Evolutionary conservation across 2,888 invertebrate species (phyloP).

Genomic region (Campoplex capitator): DNA sequence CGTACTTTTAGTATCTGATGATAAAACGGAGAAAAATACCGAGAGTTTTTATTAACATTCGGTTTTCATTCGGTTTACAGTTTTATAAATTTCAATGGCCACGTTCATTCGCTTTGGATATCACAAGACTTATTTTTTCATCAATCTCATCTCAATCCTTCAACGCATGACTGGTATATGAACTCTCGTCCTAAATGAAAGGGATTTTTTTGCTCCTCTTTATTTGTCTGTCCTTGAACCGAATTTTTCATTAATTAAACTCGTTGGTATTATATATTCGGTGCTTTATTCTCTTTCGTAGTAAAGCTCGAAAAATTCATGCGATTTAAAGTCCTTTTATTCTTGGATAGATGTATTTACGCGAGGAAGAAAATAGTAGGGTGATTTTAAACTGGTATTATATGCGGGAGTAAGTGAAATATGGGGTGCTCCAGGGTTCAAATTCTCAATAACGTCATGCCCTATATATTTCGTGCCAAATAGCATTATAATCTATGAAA

Average conservation of each 20-base stretch:
- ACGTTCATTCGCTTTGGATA: no score
- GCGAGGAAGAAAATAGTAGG: neutral
- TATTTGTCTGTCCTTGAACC: neutral
- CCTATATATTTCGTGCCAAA: neutral
- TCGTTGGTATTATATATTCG: neutral
- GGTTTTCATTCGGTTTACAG: neutral
- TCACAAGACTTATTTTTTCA: neutral
- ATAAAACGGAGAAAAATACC: no score
- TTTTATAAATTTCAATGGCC: neutral
- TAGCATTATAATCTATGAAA: neutral
- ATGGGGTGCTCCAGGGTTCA: neutral
- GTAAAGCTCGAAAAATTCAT: neutral
- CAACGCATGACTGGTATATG: neutral
- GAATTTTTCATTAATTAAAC: neutral
- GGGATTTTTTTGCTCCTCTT: neutral
- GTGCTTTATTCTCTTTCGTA: neutral
- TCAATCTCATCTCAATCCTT: neutral
- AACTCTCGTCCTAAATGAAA: neutral
- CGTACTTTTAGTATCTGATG: neutral
- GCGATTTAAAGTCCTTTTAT: neutral
- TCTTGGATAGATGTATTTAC: neutral
- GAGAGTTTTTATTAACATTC: no score
- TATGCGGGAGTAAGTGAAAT: neutral
- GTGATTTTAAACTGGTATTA: neutral
- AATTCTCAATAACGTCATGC: constrained; percentile 1